A percentile compares a stretch with the other conserved stretches of the same genome.
Evolutionary conservation across 2,888 invertebrate genomes (phyloP).

Genomic region (Yponomeuta sedellus): DNA sequence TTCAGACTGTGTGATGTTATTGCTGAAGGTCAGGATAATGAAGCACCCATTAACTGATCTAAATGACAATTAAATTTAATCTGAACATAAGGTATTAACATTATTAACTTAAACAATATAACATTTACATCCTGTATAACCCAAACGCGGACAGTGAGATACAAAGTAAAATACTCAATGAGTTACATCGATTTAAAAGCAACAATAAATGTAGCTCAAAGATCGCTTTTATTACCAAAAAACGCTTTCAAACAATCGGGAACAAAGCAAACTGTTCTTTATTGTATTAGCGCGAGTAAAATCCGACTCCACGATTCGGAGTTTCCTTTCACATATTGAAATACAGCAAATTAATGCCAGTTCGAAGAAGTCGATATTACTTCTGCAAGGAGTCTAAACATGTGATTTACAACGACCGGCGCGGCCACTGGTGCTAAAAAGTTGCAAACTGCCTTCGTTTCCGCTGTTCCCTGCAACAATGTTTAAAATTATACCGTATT

Average conservation of each 20-base stretch:
- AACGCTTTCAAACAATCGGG: background rate
- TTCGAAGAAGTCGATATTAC: constrained; percentile 74
- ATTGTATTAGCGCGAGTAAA: constrained; percentile 10
- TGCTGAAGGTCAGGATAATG: too few relatives aligned
- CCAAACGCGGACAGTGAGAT: background rate
- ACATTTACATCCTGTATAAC: too few relatives aligned
- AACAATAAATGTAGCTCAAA: background rate
- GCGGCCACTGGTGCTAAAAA: constrained; percentile 60
- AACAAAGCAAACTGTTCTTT: constrained; percentile 14
- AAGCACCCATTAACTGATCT: too few relatives aligned
- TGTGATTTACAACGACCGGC: constrained; percentile 68
- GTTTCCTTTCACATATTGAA: constrained; percentile 68
- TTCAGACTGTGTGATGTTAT: background rate
- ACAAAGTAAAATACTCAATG: background rate
- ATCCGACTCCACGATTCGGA: constrained; percentile 48
- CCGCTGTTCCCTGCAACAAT: constrained; percentile 64
- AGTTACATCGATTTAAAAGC: background rate
- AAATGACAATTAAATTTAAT: too few relatives aligned
- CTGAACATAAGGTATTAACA: too few relatives aligned
- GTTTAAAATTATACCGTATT: constrained; percentile 28
- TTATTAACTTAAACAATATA: too few relatives aligned
- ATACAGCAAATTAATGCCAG: constrained; percentile 70
- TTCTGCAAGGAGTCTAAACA: constrained; percentile 66
- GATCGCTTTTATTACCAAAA: background rate
- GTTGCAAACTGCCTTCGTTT: constrained; percentile 73